A percentile compares a stretch with the other conserved stretches of the same genome.
These are phyloP conservation scores for Apus apus DNA, from an alignment of 2,113 vertebrate species.

Conservation along the genomic window DNA sequence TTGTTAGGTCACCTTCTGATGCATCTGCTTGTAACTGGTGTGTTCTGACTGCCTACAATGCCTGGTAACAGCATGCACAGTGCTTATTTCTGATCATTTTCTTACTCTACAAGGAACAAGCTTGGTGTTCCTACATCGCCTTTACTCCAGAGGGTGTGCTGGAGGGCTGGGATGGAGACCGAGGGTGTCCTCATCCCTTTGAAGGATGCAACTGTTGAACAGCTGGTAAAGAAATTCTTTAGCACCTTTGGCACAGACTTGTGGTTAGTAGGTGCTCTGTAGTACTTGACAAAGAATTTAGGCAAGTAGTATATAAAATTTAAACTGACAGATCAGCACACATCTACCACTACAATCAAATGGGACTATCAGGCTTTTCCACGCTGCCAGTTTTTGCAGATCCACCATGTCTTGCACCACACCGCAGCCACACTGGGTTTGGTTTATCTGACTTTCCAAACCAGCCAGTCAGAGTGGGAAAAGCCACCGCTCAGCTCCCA, in stretches of 20 bases:
- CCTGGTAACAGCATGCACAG: rapidly evolving
- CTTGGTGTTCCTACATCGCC: background rate
- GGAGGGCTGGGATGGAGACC: background rate
- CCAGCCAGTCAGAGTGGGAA: rapidly evolving
- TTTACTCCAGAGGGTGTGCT: background rate
- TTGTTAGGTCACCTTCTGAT: background rate
- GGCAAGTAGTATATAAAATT: rapidly evolving
- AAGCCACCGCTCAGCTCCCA: rapidly evolving
- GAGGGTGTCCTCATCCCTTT: background rate
- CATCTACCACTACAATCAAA: rapidly evolving
- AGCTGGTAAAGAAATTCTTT: background rate
- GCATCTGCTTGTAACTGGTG: background rate
- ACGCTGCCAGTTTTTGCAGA: rapidly evolving
- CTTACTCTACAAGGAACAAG: background rate
- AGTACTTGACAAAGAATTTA: background rate
- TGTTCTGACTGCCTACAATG: background rate
- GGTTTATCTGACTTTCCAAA: too few species aligned
- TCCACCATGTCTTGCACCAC: background rate
- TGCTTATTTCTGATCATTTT: background rate
- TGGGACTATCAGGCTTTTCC: background rate
- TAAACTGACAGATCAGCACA: background rate
- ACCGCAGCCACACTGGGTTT: background rate
- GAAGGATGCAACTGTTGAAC: background rate
- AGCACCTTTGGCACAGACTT: background rate
- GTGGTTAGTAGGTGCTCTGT: background rate